A percentile compares a stretch with the other conserved stretches of the same genome.
phyloP scores from a whole-genome alignment of 2,113 vertebrate species.

The Sorex fumeus region DNA sequence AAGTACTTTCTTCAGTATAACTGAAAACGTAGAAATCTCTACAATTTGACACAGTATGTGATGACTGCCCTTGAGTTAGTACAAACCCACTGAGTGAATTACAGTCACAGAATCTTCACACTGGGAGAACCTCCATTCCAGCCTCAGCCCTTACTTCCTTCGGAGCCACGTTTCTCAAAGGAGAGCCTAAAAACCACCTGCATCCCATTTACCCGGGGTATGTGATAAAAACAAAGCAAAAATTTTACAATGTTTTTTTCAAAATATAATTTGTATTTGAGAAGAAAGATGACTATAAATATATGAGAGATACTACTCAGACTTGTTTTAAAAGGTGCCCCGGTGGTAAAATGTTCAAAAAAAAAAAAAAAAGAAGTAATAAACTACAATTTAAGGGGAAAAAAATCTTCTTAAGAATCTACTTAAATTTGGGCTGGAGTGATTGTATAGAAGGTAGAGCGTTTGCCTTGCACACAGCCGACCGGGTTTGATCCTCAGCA shows the following conservation, averaged over 20 bases:
- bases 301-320: not conserved
- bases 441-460: no score
- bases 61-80: slow-evolving; percentile 45
- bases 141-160: slow-evolving; percentile 18
- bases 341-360: slow-evolving; percentile 29
- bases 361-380: not conserved
- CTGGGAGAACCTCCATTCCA: not conserved
- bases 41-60: not conserved
- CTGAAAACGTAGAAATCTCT: slow-evolving; percentile 64
- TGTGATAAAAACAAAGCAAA: not conserved
- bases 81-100: slow-evolving; percentile 44
- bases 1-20: slow-evolving; percentile 56
- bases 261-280: not conserved
- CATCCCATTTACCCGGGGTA: not conserved
- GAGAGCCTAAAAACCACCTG: not conserved
- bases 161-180: slow-evolving; percentile 33
- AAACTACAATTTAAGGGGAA: not conserved
- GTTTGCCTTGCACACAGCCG: no score
- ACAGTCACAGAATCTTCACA: slow-evolving; percentile 35
- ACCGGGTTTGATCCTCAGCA: no score
- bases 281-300: slow-evolving; percentile 48
- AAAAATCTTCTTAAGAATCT: no score
- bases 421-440: not conserved
- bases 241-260: not conserved
- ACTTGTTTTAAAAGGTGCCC: slow-evolving; percentile 62